phyloP scores from a whole-genome alignment of 2,113 vertebrate genomes.

The Recurvirostra avosetta region DNA sequence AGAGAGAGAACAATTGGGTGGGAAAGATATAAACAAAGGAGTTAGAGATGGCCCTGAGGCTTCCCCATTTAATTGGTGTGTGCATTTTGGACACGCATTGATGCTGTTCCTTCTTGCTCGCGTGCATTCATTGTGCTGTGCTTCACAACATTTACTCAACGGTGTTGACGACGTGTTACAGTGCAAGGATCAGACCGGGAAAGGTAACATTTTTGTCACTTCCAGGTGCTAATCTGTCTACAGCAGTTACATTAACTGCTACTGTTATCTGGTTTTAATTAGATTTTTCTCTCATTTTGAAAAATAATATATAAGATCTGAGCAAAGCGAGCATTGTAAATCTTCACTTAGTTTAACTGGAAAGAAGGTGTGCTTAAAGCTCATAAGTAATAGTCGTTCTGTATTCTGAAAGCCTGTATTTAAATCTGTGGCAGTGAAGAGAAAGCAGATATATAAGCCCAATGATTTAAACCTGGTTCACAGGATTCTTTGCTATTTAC shows the following conservation, averaged over 20 bases:
- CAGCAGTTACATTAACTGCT: background rate
- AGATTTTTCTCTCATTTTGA: background rate
- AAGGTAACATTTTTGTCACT: background rate
- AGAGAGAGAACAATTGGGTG: conserved; percentile 17
- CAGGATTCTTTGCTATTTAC: background rate
- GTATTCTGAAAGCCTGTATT: background rate
- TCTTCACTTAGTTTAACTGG: background rate
- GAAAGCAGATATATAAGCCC: background rate
- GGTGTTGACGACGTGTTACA: background rate
- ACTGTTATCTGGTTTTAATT: background rate
- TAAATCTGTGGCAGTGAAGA: background rate
- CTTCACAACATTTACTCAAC: background rate
- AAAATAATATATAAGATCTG: background rate
- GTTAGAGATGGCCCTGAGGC: conserved; percentile 2
- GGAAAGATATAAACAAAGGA: conserved; percentile 32
- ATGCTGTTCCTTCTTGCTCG: background rate
- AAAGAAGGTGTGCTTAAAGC: background rate
- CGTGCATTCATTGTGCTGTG: accelerated
- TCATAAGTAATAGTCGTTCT: background rate
- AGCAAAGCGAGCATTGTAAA: background rate
- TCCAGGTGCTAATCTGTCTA: background rate
- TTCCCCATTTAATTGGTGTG: background rate
- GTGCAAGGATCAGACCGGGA: background rate
- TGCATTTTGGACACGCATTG: background rate
- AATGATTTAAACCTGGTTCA: background rate